These are phyloP conservation scores for Sphaeramia orbicularis DNA, from an alignment of 2,797 vertebrate species.

Conservation along the genomic window DNA sequence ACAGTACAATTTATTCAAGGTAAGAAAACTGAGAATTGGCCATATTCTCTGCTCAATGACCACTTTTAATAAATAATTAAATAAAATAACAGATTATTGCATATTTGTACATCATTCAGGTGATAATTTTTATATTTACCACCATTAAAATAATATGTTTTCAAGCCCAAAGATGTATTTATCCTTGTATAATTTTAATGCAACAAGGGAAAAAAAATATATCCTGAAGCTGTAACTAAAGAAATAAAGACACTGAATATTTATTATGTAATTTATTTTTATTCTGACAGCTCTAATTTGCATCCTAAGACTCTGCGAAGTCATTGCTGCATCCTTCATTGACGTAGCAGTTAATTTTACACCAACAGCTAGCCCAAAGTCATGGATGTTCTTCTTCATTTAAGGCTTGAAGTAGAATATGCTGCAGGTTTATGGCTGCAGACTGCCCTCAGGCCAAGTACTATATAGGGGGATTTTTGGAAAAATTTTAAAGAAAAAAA, in stretches of 20 bases:
- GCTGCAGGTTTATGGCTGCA: neutral
- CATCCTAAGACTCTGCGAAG: conserved; percentile 5
- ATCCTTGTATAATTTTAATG: conserved; percentile 1
- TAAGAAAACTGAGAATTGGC: conserved; percentile 5
- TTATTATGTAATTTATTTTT: conserved; percentile 29
- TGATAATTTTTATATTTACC: neutral
- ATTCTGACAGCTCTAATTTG: neutral
- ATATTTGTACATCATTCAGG: too few species aligned
- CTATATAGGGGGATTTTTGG: conserved; percentile 2
- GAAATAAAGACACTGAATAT: conserved; percentile 7
- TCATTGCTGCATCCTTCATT: conserved; percentile 23
- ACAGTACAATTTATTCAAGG: conserved; percentile 8
- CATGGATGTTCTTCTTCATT: neutral
- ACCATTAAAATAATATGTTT: neutral
- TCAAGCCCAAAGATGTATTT: neutral
- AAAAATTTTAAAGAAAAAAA: neutral
- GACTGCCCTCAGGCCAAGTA: conserved; percentile 1
- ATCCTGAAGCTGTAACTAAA: neutral
- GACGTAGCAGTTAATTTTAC: neutral
- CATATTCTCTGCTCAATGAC: neutral
- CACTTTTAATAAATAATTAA: too few species aligned
- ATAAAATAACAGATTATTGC: neutral
- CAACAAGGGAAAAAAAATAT: neutral
- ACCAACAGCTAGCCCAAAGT: neutral
- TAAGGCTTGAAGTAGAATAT: neutral